These are phyloP conservation scores for Cyclargus thomasi DNA, from an alignment of 1,140 invertebrate species.

Conservation along the genomic window DNA sequence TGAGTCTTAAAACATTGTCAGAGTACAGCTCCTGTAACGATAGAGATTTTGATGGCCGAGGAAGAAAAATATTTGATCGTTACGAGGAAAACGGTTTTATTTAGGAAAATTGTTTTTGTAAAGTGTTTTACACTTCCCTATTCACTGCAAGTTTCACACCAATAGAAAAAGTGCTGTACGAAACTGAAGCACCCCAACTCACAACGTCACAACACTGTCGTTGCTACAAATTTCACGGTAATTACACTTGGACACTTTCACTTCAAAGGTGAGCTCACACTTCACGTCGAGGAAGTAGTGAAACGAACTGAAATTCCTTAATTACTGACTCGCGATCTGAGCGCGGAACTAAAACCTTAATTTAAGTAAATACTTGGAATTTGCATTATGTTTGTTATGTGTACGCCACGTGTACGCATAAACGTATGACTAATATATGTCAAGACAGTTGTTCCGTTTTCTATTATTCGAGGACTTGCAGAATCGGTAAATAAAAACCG, in stretches of 20 bases:
- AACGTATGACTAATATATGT: background rate
- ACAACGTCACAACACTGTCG: background rate
- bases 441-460: background rate
- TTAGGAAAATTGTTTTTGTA: too few species aligned
- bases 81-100: too few species aligned
- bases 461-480: too few species aligned
- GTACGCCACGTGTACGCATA: background rate
- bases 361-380: conserved; percentile 3
- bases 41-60: too few species aligned
- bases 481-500: too few species aligned
- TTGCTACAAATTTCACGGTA: background rate
- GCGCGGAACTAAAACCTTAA: background rate
- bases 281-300: background rate
- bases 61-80: too few species aligned
- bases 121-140: too few species aligned
- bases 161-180: too few species aligned
- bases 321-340: background rate
- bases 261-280: background rate
- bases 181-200: too few species aligned
- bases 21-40: too few species aligned
- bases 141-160: too few species aligned
- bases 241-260: background rate
- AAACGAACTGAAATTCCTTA: background rate
- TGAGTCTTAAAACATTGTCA: too few species aligned
- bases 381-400: background rate